phyloP scores from a whole-genome alignment of 2,797 vertebrate species.

The Scyliorhinus canicula region DNA sequence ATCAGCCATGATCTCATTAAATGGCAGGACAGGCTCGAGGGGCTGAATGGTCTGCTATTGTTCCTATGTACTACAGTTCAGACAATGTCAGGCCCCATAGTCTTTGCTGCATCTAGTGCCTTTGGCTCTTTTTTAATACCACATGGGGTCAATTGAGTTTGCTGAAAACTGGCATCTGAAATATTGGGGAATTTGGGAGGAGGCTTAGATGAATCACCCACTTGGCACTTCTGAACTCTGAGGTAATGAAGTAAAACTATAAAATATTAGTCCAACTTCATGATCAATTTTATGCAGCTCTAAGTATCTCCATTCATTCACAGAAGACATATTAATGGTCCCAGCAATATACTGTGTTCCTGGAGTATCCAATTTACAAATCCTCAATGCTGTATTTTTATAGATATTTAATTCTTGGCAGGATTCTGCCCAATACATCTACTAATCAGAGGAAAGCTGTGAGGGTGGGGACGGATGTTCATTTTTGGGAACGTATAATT shows the following conservation, averaged over 20 bases:
- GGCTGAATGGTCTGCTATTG: too few relatives aligned
- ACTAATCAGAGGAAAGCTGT: neutral
- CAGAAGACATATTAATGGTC: neutral
- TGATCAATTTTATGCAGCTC: neutral
- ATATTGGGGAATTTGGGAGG: neutral
- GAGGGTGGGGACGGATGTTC: too few relatives aligned
- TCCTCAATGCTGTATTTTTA: neutral
- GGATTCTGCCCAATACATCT: neutral
- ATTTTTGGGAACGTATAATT: neutral
- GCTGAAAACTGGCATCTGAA: neutral
- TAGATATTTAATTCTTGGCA: neutral
- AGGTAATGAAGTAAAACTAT: constrained; percentile 7
- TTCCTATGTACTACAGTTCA: neutral
- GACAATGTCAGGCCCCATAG: neutral
- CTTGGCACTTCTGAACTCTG: neutral
- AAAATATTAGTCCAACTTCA: neutral
- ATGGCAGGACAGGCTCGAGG: too few relatives aligned
- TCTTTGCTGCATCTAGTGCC: neutral
- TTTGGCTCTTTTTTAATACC: neutral
- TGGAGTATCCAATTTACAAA: neutral
- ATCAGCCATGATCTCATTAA: too few relatives aligned
- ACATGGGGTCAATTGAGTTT: neutral
- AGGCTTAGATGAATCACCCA: neutral
- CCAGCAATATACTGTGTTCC: neutral
- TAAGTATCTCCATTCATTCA: neutral